Base-by-base conservation (phyloP, 2,113 vertebrate species). In the Rana temporaria region DNA sequence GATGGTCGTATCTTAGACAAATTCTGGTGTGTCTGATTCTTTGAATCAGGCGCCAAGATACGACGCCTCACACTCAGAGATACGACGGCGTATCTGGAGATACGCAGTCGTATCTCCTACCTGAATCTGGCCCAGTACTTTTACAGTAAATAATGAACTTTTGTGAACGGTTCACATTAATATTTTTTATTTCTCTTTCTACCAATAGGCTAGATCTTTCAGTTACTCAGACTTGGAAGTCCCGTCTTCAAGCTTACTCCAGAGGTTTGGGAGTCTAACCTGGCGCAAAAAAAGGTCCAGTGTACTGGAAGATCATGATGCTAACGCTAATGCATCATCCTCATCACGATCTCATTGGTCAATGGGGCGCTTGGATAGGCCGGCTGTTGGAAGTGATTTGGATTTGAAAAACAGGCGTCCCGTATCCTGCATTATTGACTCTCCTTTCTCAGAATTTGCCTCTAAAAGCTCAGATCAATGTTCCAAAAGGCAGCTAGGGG, bases 171-270 rank as follows among this genome's bases (percentile, higher is more conserved):
- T 48, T 2, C 22, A 63, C 14, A 24, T 22, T 26, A 1, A 5
- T 19, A 0, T 19, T 32, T 30, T 55, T 55, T 22, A 38, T 30
- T 64, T 6, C 59, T 14, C n/a, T 52, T 34, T 65, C 53, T 74
- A 5, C 18, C 52, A 17, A 12, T 84, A 88, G 87, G 79, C 88
- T 85, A 86, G 53, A 77, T 56, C 70, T 19, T 85, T 88, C 79
- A 93, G 94, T 85, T 69, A 42, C 83, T 93, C 94, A 0, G 90
- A 95, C 85, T 84, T 85, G 73, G 94, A 96, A 81, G 86, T 96
- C 34, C 78, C 1, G 22, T 87, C 87, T 32, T 63, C 64, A 11
- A 77, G 81, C 72, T 26, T 30, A 26, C 57, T 79, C 24, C 92
- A 87, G 69, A 86, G 71, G 42, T 91, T 93, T 72, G 52, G 86